Evolutionary conservation across 1,140 invertebrate species (phyloP), one percentile per base, ranked within the genome.

Genomic region (Leptoteleia sp.): DNA sequence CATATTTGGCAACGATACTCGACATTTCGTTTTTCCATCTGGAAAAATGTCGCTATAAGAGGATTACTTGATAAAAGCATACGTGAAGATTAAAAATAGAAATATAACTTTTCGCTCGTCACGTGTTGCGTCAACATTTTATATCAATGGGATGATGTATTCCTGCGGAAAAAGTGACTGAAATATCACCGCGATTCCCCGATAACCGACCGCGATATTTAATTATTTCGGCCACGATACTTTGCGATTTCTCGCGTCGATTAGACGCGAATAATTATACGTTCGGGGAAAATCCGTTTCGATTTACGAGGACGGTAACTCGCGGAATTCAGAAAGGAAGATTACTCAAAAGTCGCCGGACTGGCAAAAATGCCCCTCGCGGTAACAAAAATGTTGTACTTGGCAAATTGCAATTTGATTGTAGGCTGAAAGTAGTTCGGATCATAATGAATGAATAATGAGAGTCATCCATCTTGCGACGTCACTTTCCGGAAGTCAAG

Each of bases 401-500:
- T 61, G 33, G 50, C 55, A 72, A 72, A 71, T 71, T 52, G 54
- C 75, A 50, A 1, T 64, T 65, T 68, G 68, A 78, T 72, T 72
- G 68, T 68, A 71, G 25, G 9, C 33, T 22, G 0, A 61, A 78
- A 67, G 67, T 67, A 52, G 59, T 62, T 48, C 62, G 31, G 40
- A 54, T 68, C 62, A 68, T 78, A 72, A 78, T 78, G 68, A 72
- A 78, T 72, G 67, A 73, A 70, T 79, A 73, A 79, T 70, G 62
- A 79, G 70, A 68, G 47, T 70, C 70, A 64, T 73, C 54, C 48
- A 78, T 72, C 68, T 78, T 68, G 29, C 47, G 31, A 37, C 55
- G 45, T 72, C 76, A 68, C 68, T 62, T 62, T 78, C 62, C 48
- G 62, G 68, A 68, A 78, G 62, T 68, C 19, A 7, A 15, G 16